Base-by-base conservation (phyloP, 64 coral and sea anemone species). In the Montipora sp. region DNA sequence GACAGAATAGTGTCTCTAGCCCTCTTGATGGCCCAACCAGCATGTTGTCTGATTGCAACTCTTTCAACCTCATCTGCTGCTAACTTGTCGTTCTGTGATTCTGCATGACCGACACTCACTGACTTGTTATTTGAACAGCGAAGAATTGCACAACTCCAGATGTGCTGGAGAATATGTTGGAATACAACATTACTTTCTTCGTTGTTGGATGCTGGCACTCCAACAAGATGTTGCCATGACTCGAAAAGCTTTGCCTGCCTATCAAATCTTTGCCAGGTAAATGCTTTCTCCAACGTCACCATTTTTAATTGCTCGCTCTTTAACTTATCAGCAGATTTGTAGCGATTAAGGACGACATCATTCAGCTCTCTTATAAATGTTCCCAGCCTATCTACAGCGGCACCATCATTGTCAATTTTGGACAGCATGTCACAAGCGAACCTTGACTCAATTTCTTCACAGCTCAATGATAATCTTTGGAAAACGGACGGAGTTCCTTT, bases 1-100 rank as follows among this genome's bases (percentile, higher is more conserved):
- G 81, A 44, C 46, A 73, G 13, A 19, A 85, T 80, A 8, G 78
- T 75, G 44, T 92, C 73, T 13, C 81, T 68, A 10, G 82, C 73
- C 50, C 90, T 92, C 49, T 92, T 87, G 27, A 92, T 87, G 12
- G 90, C 73, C 81, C 81, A 92, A 44, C 90, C 82, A 66, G 90
- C 90, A 87, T 92, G 82, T 5, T 92, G 66, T 13, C 47, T 79
- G 3, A 79, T 77, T 11, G 90, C 81, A 60, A 65, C 58, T 65
- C 12, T 21, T 66, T 84, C 81, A 44, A 84, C 45, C 13, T 65
- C 81, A 65, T 84, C 81, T 5, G 18, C 63, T 67, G 81, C 24
- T 24, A 24, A 24, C 23, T 24, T 24, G 23, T 24, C 23, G 0
- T 21, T 5, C 23, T 36, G 15, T 4, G 7, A 36, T n/a, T 77